Base-by-base conservation (phyloP, 1,140 invertebrate genomes). In the Diorhabda sublineata region DNA sequence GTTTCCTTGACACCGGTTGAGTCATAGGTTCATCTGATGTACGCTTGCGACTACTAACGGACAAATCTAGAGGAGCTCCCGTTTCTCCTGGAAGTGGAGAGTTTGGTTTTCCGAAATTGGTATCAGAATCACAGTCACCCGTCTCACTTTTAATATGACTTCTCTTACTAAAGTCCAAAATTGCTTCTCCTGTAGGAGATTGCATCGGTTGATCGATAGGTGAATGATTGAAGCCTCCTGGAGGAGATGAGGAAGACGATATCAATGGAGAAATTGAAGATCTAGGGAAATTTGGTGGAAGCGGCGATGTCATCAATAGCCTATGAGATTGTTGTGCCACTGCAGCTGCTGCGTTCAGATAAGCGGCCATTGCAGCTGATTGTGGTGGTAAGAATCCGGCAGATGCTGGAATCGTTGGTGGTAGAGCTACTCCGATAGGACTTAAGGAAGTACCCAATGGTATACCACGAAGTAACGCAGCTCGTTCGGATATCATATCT, bases 21-120 rank as follows among this genome's bases (percentile, higher is more conserved):
- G 86, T 85, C 3, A 87, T 84, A 0, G 85, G 86, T 64, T 91
- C 87, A 4, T 89, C 86, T 3, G 87, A 84, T 11, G 87, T 87
- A 62, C 91, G 82, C 74, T 93, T 91, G 76, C 90, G 87, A 44
- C 89, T 89, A 3, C 88, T 85, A 45, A 93, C 88, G 0, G 92
- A 92, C 8, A 95, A 82, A 81, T 95, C 92, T 64, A 95, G 78
- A 1, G 92, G 92, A 74, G 92, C 92, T 68, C 88, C 87, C 45
- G 84, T 81, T 63, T 87, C 85, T 56, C 84, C 84, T 0, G 84
- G 82, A 1, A 78, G 75, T 2, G 81, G 76, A 3, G 83, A 82
- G 0, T 83, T 81, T 3, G 85, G 82, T 75, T 91, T 90, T 70
- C 86, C 89, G 6, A 91, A 82, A 76, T 92, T 90, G 26, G 90